Evolutionary conservation across 2,113 vertebrate genomes (phyloP), one percentile per base, ranked within the genome.

Genomic region (Neotoma lepida): DNA sequence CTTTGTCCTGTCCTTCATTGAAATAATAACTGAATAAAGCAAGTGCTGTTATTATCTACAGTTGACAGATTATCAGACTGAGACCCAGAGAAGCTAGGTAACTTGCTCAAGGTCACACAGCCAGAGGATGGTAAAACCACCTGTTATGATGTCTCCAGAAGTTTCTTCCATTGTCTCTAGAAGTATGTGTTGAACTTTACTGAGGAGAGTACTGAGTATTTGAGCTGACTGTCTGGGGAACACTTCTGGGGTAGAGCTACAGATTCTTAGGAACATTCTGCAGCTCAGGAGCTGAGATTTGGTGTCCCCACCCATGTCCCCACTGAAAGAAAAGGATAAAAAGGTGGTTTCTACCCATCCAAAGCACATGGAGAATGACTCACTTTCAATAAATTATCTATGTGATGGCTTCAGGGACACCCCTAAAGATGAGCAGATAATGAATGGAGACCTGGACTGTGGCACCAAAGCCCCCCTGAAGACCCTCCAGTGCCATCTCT

Each of bases 21-120:
- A 78, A 68, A 51, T n/a, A 33, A 35, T 18, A 68, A 18, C 51
- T 41, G 15, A 49, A 28, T 41, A 46, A 71, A 93, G 87, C 78
- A 26, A 73, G 22, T 7, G 44, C 58, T 82, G 2, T 28, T 46
- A 51, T 54, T 58, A 22, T 78, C 46, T 80, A 51, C 64, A 17
- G 51, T 91, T 86, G 66, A 6, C 74, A 80, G 30, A n/a, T 49
- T 56, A 92, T 82, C 24, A 18, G 26, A 49, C 61, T 73, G 93
- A 92, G 86, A 63, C 91, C 66, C 78, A 78, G 94, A 88, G 70
- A 89, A 44, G 39, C 80, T 64, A 68, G 49, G 54, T 80, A 73
- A 86, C n/a, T 87, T 85, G 73, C 84, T 78, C 74, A 87, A 70
- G 64, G 73, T 94, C 93, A 86, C 68, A 51, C 12, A 92, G 93